Evolutionary conservation across 2,888 invertebrate species (phyloP), one percentile per base, ranked within the genome.

Genomic region (Drosophila robusta): DNA sequence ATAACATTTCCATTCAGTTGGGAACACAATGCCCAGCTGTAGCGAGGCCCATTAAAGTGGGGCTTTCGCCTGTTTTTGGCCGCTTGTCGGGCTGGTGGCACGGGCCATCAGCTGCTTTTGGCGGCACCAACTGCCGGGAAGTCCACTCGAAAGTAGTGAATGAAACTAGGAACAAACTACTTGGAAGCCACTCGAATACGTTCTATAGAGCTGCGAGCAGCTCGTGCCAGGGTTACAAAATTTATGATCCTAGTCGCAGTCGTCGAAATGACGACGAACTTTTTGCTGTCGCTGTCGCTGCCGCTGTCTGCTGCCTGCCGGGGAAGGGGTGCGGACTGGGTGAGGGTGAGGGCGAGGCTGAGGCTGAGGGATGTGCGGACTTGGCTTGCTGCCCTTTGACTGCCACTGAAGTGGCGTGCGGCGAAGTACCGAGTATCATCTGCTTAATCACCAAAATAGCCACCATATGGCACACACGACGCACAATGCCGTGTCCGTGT

Each of bases 401-500:
- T 69, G 75, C 41, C 73, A 50, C 61, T 69, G 64, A 70, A 75
- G 75, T 76, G 69, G 70, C 49, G 58, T 66, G 65, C 60, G 46
- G 54, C 44, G 51, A 18, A 58, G 70, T 49, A 60, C 60, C 70
- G 54, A 80, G 88, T 86, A 89, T 89, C 87, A 89, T 90, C 87
- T 87, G 89, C 82, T 86, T 89, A 90, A 90, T 89, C 82, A 90
- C 83, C 78, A 78, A 82, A 89, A 86, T 87, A 87, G 89, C 83
- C 81, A 86, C 86, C 90, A 90, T 90, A 90, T 90, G 90, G 87
- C 79, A 78, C 32, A 61, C 68, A 62, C 55, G 45, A 65, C 50
- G 64, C 41, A 54, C 55, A 57, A 57, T 62, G 57, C 46, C 46
- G 61, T 39, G 54, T 29, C 44, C 46, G 56, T 39, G 45, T 3